Base-by-base conservation (phyloP, 2,797 vertebrate genomes). In the Synanceia verrucosa region DNA sequence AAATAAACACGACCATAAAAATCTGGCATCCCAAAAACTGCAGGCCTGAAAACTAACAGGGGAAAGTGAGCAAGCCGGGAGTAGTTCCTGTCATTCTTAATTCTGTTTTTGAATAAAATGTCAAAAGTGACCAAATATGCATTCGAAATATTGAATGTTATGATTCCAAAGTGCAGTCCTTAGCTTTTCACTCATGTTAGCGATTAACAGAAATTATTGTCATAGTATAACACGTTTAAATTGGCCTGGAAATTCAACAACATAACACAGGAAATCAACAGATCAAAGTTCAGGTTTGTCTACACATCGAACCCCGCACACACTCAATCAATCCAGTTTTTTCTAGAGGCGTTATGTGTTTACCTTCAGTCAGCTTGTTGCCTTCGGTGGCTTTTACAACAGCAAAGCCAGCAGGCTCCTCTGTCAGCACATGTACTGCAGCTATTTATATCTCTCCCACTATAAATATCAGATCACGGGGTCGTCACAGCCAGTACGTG, bases 381-480 rank as follows among this genome's bases (percentile, higher is more conserved):
- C 77, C 48, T 72, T 76, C 70, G 37, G 69, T 76, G 80, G 68
- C 71, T 83, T 82, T 81, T 65, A 86, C 79, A 78, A 69, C 84
- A 65, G 74, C 73, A 68, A 33, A 78, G 76, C 63, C 75, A 78
- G 75, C 48, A 58, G 76, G 64, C 78, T 88, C 65, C 83, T 79
- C 68, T 52, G 61, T 51, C 68, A 78, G 72, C 82, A 83, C 82
- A 83, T 81, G 86, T 44, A 41, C 79, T 84, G 65, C 48, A 70
- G 75, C 73, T 95, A 94, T 93, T 92, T 89, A 91, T 94, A 92
- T 73, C 78, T 71, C 55, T n/a, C 52, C 21, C 18, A 34, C 90
- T 88, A 92, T 88, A 89, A 89, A 91, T 91, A 93, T 84, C 81
- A 79, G 81, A 87, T 88, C 91, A 94, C 78, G 67, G 74, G 83